Evolutionary conservation across 2,797 vertebrate genomes (phyloP).

Genomic region (Dermochelys coriacea): DNA sequence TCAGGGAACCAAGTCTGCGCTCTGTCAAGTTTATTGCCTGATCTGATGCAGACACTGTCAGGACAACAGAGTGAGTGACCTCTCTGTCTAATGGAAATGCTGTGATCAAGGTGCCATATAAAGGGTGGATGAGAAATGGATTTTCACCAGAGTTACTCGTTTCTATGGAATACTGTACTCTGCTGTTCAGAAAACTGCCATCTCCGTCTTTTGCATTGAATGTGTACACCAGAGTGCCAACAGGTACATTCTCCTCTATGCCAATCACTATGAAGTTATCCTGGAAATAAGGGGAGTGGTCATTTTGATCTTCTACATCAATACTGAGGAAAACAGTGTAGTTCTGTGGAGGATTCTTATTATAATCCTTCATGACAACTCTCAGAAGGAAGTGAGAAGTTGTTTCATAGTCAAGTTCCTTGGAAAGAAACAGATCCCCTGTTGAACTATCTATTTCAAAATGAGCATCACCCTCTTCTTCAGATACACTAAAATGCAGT

Average conservation of each 20-base stretch:
- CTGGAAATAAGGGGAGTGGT: conserved; percentile 88
- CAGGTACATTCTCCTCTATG: conserved; percentile 84
- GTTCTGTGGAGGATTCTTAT: conserved; percentile 57
- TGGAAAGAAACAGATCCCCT: conserved; percentile 90
- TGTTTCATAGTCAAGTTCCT: conserved; percentile 91
- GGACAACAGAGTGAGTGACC: conserved; percentile 70
- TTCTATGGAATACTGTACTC: conserved; percentile 85
- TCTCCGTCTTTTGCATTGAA: conserved; percentile 92
- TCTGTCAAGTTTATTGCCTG: conserved; percentile 82
- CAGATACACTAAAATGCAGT: conserved; percentile 82
- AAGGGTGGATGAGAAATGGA: conserved; percentile 88
- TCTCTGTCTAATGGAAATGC: conserved; percentile 87
- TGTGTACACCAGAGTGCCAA: conserved; percentile 85
- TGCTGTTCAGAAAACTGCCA: conserved; percentile 88
- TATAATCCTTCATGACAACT: conserved; percentile 80
- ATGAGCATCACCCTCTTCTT: conserved; percentile 82
- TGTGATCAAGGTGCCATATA: conserved; percentile 85
- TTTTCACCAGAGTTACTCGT: conserved; percentile 63
- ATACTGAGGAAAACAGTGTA: conserved; percentile 84
- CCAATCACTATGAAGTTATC: conserved; percentile 87
- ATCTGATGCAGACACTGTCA: conserved; percentile 88
- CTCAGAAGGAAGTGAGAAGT: conserved; percentile 84
- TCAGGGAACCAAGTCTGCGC: conserved; percentile 78
- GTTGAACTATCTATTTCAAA: conserved; percentile 87
- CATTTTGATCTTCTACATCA: conserved; percentile 90